Evolutionary conservation across 2,113 vertebrate genomes (phyloP), one percentile per base, ranked within the genome.

Genomic region (Apaloderma vittatum): DNA sequence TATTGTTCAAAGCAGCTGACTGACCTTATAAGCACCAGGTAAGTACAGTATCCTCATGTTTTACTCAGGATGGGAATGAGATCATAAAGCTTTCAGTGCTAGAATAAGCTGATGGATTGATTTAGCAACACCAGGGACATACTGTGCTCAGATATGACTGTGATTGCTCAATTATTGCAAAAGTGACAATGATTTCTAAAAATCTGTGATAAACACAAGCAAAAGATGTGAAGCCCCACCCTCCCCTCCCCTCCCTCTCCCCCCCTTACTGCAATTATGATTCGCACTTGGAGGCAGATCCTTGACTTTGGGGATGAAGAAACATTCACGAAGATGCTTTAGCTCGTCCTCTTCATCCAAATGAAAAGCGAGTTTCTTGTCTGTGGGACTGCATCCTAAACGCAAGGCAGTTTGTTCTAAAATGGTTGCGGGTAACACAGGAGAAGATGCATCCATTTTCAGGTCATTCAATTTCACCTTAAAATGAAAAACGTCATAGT

Each of bases 201-300:
- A 93, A 94, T 72, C 87, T 95, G 94, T 86, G 89, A 91, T 61
- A 95, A 97, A 94, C 65, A 82, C 48, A 57, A 23, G 30, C 27
- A 86, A 68, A 72, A 85, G 43, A 93, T 73, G 22, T 37, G 82
- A 92, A 80, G 8, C 5, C 65, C 71, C 82, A 12, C 66, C 86
- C 55, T 68, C 30, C 1, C 86, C 55, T 68, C 30, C 1, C 48
- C 26, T 14, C 34, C 30, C 3, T 0, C 27, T 24, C 32, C 40
- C 27, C 22, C 34, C 40, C 37, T 62, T 54, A 26, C 19, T 65
- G 36, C 43, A 91, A 93, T 93, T 96, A 74, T 45, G 78, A 79
- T 72, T 95, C 99, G 99, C 96, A 99, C 99, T 98, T 58, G 95
- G 92, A 88, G 99, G 99, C 46, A 99, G 95, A 83, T 99, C 98